Evolutionary conservation across 2,113 vertebrate species (phyloP).

Genomic region (Sakesphorus luctuosus): DNA sequence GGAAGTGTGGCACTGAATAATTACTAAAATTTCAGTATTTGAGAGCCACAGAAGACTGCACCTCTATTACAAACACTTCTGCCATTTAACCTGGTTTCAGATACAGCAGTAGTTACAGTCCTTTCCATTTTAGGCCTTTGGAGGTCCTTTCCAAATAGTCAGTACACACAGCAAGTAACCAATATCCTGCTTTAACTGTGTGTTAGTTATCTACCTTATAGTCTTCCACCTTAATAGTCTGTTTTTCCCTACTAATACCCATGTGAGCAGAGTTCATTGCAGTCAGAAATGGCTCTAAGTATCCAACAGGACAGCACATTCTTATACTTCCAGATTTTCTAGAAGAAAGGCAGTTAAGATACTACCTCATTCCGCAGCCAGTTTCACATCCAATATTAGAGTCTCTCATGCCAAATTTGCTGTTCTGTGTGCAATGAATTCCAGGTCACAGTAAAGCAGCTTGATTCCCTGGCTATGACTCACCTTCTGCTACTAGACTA

Average conservation of each 20-base stretch:
- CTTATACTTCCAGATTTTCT: background rate
- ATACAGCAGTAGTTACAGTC: background rate
- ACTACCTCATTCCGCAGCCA: accelerated
- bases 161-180: background rate
- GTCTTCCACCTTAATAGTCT: background rate
- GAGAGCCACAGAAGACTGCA: background rate
- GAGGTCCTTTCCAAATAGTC: background rate
- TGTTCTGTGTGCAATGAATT: background rate
- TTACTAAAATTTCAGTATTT: background rate
- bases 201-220: background rate
- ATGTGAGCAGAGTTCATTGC: background rate
- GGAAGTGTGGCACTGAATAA: background rate
- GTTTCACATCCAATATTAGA: background rate
- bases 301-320: background rate
- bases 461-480: background rate
- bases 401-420: background rate
- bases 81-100: background rate
- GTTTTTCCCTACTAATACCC: background rate
- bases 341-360: background rate
- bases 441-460: background rate
- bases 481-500: background rate
- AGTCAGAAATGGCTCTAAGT: background rate
- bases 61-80: background rate
- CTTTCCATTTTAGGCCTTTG: background rate
- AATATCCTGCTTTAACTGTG: background rate